These are phyloP conservation scores for Pitta sordida DNA, from an alignment of 2,113 vertebrate species.

Conservation along the genomic window DNA sequence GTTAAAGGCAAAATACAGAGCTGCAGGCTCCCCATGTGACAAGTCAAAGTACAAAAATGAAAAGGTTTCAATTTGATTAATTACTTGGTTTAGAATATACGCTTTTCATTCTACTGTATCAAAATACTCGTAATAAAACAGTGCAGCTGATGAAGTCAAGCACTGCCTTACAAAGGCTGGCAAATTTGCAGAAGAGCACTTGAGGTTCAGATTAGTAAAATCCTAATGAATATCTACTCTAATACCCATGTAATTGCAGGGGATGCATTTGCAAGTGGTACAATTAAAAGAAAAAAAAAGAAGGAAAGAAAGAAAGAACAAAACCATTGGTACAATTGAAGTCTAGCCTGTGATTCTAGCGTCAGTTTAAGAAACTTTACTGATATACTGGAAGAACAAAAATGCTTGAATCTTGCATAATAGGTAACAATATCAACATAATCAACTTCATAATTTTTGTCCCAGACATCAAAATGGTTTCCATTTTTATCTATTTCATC, in stretches of 20 bases:
- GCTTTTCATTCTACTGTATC: constrained; percentile 8
- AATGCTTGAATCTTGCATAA: neutral
- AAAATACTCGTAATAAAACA: constrained; percentile 39
- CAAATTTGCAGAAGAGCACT: constrained; percentile 56
- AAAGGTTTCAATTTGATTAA: constrained; percentile 27
- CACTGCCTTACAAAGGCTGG: constrained; percentile 33
- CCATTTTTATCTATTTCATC: neutral
- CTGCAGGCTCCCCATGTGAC: neutral
- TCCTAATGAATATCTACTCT: constrained; percentile 53
- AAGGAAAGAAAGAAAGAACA: neutral
- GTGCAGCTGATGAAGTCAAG: constrained; percentile 43
- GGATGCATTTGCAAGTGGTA: constrained; percentile 22
- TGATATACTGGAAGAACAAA: neutral
- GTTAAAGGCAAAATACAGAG: neutral
- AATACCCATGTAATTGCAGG: constrained; percentile 52
- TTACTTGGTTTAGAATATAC: constrained; percentile 11
- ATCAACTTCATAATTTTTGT: neutral
- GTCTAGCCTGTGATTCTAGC: neutral
- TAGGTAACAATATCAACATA: neutral
- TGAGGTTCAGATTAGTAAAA: constrained; percentile 59
- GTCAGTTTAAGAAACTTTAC: neutral
- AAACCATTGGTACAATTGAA: neutral
- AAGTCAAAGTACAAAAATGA: neutral
- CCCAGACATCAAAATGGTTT: neutral
- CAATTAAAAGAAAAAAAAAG: neutral